A percentile compares a stretch with the other conserved stretches of the same genome.
Evolutionary conservation across 2,797 vertebrate species (phyloP).

Genomic region (Spinus olivaceus): DNA sequence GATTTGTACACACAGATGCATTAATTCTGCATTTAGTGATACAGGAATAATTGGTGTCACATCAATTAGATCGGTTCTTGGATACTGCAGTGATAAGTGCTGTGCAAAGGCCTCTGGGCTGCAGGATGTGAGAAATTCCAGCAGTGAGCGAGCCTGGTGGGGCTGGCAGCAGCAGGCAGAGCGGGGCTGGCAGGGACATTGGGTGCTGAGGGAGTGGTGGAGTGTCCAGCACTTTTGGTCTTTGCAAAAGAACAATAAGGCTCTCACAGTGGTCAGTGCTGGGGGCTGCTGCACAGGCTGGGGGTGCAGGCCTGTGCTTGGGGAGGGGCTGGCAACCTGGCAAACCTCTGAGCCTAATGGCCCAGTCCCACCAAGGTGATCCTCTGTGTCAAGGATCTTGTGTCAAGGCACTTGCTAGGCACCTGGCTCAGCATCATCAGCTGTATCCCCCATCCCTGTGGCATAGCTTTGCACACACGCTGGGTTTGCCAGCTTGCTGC

Average conservation of each 20-base stretch:
- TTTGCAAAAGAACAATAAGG: rapidly evolving
- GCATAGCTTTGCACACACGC: rapidly evolving
- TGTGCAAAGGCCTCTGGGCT: neutral
- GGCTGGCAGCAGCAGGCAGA: neutral
- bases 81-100: neutral
- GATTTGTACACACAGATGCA: constrained; percentile 12
- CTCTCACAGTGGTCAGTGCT: neutral
- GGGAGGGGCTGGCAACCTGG: neutral
- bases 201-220: neutral
- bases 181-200: rapidly evolving
- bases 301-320: neutral
- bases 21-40: constrained; percentile 42
- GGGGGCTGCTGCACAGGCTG: neutral
- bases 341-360: neutral
- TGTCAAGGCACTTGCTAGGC: neutral
- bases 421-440: neutral
- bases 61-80: constrained; percentile 18
- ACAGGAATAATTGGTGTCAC: constrained; percentile 56
- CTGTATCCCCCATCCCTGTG: neutral
- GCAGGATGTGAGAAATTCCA: neutral
- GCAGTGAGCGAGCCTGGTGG: rapidly evolving
- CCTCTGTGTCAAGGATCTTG: neutral
- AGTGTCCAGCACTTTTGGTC: rapidly evolving
- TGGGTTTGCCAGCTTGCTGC: rapidly evolving
- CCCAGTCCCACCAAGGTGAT: neutral